Evolutionary conservation across 2,888 invertebrate species (phyloP).

Genomic region (Epinotia bilunana): DNA sequence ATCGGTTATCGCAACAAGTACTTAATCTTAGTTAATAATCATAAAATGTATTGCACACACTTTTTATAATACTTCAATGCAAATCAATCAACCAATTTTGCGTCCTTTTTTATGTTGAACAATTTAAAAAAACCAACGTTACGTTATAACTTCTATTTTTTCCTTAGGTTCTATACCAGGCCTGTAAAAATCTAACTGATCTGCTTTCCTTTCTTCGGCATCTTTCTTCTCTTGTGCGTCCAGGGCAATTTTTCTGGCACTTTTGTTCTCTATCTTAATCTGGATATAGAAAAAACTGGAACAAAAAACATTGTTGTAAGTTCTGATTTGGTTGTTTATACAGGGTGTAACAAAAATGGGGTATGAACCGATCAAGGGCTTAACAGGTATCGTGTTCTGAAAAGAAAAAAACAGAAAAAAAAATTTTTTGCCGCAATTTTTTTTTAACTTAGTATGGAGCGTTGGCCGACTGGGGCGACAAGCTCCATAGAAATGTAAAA

Average conservation of each 20-base stretch:
- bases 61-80: not conserved
- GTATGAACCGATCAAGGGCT: no score
- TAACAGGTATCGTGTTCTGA: no score
- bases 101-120: not conserved
- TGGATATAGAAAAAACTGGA: slow-evolving; percentile 70
- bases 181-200: slow-evolving; percentile 30
- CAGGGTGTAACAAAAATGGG: no score
- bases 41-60: no score
- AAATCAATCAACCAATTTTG: not conserved
- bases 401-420: no score
- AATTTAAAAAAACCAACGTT: not conserved
- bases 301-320: slow-evolving; percentile 36
- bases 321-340: not conserved
- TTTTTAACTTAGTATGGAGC: no score
- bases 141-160: slow-evolving; percentile 20
- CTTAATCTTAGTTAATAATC: no score
- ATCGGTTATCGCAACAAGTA: no score
- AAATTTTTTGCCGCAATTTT: no score
- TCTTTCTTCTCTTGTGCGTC: slow-evolving; percentile 23
- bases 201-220: slow-evolving; percentile 53
- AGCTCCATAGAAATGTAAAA: no score
- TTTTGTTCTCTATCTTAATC: slow-evolving; percentile 58
- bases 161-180: slow-evolving; percentile 17
- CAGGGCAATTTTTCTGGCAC: slow-evolving; percentile 61
- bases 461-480: no score